Evolutionary conservation across 2,888 invertebrate species (phyloP), one percentile per base, ranked within the genome.

Genomic region (Andrena flavipes): DNA sequence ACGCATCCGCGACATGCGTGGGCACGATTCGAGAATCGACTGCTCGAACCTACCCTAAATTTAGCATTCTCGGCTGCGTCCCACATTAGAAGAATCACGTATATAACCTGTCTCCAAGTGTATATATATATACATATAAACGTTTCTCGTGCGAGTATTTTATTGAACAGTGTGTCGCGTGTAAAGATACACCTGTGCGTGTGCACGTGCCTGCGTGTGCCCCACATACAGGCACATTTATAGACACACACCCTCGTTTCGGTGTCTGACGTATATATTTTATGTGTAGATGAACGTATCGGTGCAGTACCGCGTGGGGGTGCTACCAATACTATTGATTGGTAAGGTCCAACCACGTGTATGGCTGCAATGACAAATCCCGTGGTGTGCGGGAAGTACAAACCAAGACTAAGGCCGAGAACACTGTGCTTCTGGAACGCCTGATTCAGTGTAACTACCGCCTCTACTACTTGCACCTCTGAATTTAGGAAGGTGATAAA

Each of bases 11-110:
- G 76, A 83, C 88, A 67, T 76, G 87, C 87, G 82, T 87, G 80
- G 80, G 78, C 78, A 85, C 87, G 67, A 88, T 87, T 90, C 90
- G 89, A 80, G 80, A 85, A 87, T 89, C 88, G 88, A 91, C 90
- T 89, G 89, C 84, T 87, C 84, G 86, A 86, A 88, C 89, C 89
- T 88, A 86, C 85, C 89, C 90, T 92, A 91, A 91, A 91, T 91
- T 91, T 91, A 91, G 89, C 86, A 84, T 90, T 90, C 88, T 89
- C 88, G 89, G 80, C 85, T 86, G 85, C 87, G 92, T 65, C 89
- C 92, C 87, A 91, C 90, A 92, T 91, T 84, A 87, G 90, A 80
- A 78, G 70, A 87, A 86, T 85, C 85, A 69, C 62, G 80, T 75
- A 78, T 84, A 65, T 80, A 72, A 59, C 48, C 29, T 59, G 30